Base-by-base conservation (phyloP, 2,888 invertebrate species). In the Cryptocephalus moraei region DNA sequence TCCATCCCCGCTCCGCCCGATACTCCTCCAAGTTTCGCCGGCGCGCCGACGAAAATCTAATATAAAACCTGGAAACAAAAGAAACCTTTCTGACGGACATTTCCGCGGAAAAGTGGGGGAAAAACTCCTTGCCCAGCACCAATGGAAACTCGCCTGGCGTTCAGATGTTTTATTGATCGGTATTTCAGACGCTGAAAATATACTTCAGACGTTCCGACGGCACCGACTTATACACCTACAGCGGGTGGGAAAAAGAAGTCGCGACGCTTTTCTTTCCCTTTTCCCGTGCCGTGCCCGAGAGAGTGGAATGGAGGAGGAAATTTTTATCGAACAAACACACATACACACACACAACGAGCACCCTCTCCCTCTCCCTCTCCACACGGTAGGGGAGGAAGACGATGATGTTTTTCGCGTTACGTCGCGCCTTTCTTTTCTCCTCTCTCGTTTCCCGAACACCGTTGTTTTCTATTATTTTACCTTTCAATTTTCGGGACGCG, bases 161-260 rank as follows among this genome's bases (percentile, higher is more conserved):
- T 65, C 67, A 65, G 68, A 67, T 68, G 68, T 68, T 68, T 66
- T 68, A 68, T 68, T 67, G 68, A 68, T 68, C 68, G 66, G 64
- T 63, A 67, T 66, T 66, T 68, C 59, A 67, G 68, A 68, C 67
- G 68, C 62, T 63, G 56, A 57, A 55, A 59, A 52, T 52, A 43
- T 63, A 65, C 64, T 63, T 67, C 64, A 65, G 66, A 64, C 63
- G 61, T 55, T 58, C 49, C 62, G 50, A 57, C 58, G 60, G 57
- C 47, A 50, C 52, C 53, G 58, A 58, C 60, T 57, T 58, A 56
- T 59, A 56, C 57, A 60, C 59, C 60, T 58, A 56, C 46, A 43
- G 41, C 45, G 49, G 47, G 59, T 52, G 53, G 50, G 56, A 58
- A 56, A 57, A 57, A 57, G 55, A 51, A 50, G 46, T 46, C 51